phyloP scores from a whole-genome alignment of 2,888 invertebrate genomes.

The Melieria omissa region DNA sequence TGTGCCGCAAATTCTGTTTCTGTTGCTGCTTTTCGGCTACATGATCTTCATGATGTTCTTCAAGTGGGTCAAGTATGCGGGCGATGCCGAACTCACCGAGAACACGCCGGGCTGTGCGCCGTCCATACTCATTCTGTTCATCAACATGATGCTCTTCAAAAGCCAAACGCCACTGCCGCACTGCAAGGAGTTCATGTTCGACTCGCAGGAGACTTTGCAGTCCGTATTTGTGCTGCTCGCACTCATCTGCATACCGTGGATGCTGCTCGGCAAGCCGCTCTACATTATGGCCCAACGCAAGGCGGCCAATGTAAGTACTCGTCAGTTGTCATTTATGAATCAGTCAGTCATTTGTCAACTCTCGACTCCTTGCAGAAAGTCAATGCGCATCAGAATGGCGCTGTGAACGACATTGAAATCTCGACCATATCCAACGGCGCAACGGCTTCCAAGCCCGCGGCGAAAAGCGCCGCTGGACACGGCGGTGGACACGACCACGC shows the following conservation, averaged over 20 bases:
- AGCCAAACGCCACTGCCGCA: conserved; percentile 63
- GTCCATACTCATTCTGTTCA: conserved; percentile 80
- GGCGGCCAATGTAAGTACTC: neutral
- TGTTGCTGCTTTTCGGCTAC: conserved; percentile 88
- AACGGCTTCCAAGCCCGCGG: too few relatives aligned
- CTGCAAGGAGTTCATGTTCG: conserved; percentile 76
- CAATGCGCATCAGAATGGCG: conserved; percentile 6
- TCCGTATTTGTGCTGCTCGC: conserved; percentile 81
- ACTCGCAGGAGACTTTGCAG: conserved; percentile 79
- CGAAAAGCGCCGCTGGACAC: conserved; percentile 16
- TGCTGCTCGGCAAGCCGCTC: conserved; percentile 92
- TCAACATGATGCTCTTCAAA: conserved; percentile 81
- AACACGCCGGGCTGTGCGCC: conserved; percentile 73
- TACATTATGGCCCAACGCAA: conserved; percentile 71
- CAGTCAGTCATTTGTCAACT: neutral
- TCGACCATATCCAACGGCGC: too few relatives aligned
- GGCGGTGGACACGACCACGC: conserved; percentile 64
- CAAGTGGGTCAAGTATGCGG: conserved; percentile 84
- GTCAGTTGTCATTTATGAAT: neutral
- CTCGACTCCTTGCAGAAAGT: conserved; percentile 19
- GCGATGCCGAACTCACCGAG: conserved; percentile 65
- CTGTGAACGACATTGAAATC: neutral
- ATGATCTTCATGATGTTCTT: conserved; percentile 91
- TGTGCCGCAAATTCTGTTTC: conserved; percentile 90
- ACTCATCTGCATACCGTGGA: conserved; percentile 89